phyloP scores from a whole-genome alignment of 2,888 invertebrate genomes.

The Nephrotoma guestfalica region DNA sequence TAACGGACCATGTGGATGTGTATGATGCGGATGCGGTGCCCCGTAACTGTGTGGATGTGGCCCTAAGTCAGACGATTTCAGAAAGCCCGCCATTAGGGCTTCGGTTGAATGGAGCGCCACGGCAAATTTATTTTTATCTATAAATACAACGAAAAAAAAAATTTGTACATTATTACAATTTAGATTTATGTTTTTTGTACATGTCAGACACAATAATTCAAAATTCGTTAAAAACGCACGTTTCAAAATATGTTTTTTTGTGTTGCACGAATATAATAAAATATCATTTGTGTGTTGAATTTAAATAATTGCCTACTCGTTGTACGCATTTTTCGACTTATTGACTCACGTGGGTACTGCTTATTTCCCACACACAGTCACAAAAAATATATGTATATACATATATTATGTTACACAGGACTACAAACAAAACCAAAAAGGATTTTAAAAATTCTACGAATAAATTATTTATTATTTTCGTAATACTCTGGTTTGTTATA shows the following conservation, averaged over 20 bases:
- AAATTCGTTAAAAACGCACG: neutral
- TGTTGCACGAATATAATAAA: neutral
- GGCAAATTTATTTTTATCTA: constrained; percentile 14
- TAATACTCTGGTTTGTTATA: neutral
- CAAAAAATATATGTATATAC: neutral
- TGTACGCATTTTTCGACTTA: neutral
- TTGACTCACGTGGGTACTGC: neutral
- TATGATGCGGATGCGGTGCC: constrained; percentile 32
- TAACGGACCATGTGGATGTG: constrained; percentile 30
- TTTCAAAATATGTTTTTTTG: neutral
- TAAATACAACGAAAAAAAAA: neutral
- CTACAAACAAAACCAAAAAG: neutral
- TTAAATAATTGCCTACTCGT: neutral
- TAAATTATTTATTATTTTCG: neutral
- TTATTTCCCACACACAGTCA: neutral
- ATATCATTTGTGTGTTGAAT: neutral
- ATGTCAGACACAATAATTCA: neutral
- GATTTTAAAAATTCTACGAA: neutral
- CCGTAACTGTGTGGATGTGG: constrained; percentile 34
- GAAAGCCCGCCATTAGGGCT: constrained; percentile 34
- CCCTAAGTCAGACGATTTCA: constrained; percentile 31
- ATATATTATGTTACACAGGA: neutral
- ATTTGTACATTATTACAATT: neutral
- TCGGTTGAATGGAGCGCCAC: constrained; percentile 34
- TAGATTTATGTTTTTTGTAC: neutral